These are phyloP conservation scores for Aricia artaxerxes DNA, from an alignment of 2,888 invertebrate species.

Conservation along the genomic window DNA sequence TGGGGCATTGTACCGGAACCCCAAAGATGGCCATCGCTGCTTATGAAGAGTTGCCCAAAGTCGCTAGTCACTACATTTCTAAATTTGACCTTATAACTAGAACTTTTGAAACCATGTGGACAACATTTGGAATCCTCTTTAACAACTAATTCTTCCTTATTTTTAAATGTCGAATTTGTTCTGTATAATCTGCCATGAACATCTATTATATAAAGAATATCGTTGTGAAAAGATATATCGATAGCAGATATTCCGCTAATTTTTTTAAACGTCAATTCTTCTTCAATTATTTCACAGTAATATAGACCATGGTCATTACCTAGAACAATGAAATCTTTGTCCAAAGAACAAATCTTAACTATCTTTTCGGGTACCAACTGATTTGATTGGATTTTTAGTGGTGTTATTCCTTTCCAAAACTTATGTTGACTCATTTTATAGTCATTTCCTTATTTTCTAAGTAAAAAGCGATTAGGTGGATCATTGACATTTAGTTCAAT, in stretches of 20 bases:
- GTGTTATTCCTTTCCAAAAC: conserved; percentile 72
- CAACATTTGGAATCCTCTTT: conserved; percentile 84
- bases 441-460: conserved; percentile 49
- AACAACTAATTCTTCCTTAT: conserved; percentile 81
- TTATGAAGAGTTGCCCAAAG: conserved; percentile 83
- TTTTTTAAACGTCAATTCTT: conserved; percentile 68
- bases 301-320: conserved; percentile 74
- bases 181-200: conserved; percentile 82
- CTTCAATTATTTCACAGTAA: conserved; percentile 63
- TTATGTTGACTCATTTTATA: conserved; percentile 74
- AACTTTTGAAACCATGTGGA: conserved; percentile 83
- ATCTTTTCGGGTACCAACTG: conserved; percentile 73
- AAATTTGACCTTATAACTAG: conserved; percentile 82
- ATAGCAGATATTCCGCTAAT: conserved; percentile 78
- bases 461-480: conserved; percentile 39
- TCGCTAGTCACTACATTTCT: conserved; percentile 82
- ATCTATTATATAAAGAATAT: conserved; percentile 82
- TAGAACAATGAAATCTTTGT: conserved; percentile 65
- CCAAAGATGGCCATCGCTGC: conserved; percentile 85
- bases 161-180: conserved; percentile 76
- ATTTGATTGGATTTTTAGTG: conserved; percentile 56
- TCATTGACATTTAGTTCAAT: conserved; percentile 39
- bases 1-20: conserved; percentile 85
- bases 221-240: conserved; percentile 83
- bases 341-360: conserved; percentile 67